phyloP scores from a whole-genome alignment of 1,140 invertebrate genomes.

The Metopolophium dirhodum region DNA sequence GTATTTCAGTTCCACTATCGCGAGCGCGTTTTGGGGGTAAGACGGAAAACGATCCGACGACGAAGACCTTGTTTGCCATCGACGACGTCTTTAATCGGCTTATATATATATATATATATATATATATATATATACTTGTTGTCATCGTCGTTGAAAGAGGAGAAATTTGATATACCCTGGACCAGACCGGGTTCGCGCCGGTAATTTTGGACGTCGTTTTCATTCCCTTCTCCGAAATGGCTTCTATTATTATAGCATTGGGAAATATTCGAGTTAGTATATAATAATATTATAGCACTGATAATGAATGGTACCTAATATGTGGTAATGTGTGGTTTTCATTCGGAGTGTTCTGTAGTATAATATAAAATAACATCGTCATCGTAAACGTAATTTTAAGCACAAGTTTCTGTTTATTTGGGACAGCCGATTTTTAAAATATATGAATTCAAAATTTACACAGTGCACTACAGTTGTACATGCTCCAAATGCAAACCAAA shows the following conservation, averaged over 20 bases:
- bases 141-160: neutral
- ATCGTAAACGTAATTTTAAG: neutral
- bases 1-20: neutral
- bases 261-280: neutral
- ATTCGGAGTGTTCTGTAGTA: neutral
- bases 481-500: neutral
- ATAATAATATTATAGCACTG: neutral
- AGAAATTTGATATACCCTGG: slow-evolving; percentile 25
- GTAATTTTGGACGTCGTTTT: neutral
- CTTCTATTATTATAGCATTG: neutral
- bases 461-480: no score
- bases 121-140: neutral
- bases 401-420: neutral
- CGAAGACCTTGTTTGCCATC: slow-evolving; percentile 30
- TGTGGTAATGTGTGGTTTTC: neutral
- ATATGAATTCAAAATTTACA: neutral
- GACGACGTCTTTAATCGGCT: slow-evolving; percentile 36
- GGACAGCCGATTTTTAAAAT: neutral
- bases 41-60: slow-evolving; percentile 32
- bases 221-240: neutral
- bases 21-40: neutral
- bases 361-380: neutral
- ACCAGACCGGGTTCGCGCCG: neutral
- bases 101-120: neutral
- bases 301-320: neutral